These are phyloP conservation scores for Leucoraja erinaceus DNA, from an alignment of 2,113 vertebrate species.

Conservation along the genomic window DNA sequence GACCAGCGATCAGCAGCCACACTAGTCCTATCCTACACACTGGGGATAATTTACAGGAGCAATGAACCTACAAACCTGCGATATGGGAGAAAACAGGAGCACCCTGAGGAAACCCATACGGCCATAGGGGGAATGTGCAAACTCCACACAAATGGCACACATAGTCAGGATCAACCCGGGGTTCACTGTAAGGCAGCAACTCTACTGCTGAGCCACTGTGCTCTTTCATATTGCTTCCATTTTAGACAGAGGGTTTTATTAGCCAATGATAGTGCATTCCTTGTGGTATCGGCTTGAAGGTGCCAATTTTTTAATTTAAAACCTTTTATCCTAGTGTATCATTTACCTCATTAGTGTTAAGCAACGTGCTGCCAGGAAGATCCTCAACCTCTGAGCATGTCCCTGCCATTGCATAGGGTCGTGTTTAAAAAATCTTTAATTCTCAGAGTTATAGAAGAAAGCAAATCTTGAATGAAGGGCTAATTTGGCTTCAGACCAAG, in stretches of 20 bases:
- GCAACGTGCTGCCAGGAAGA: neutral
- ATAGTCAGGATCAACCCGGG: too few relatives aligned
- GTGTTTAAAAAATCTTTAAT: neutral
- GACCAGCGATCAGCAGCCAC: too few relatives aligned
- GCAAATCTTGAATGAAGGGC: neutral
- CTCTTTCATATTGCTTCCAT: neutral
- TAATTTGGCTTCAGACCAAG: neutral
- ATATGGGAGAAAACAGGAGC: too few relatives aligned
- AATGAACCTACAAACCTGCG: too few relatives aligned
- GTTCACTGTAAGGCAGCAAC: too few relatives aligned
- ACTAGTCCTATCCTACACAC: too few relatives aligned
- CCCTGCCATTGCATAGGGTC: neutral
- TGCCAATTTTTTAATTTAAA: conserved; percentile 9
- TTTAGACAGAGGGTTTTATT: neutral
- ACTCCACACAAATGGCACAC: too few relatives aligned
- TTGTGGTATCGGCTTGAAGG: neutral
- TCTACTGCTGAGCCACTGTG: too few relatives aligned
- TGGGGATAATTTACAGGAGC: too few relatives aligned
- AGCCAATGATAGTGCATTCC: neutral
- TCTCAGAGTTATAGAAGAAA: neutral
- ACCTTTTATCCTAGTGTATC: neutral
- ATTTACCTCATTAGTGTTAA: neutral
- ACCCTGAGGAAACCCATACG: too few relatives aligned
- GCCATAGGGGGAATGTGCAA: too few relatives aligned
- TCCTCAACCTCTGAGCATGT: neutral